These are phyloP conservation scores for Drosophila auraria DNA, from an alignment of 1,140 invertebrate genomes.

Conservation along the genomic window DNA sequence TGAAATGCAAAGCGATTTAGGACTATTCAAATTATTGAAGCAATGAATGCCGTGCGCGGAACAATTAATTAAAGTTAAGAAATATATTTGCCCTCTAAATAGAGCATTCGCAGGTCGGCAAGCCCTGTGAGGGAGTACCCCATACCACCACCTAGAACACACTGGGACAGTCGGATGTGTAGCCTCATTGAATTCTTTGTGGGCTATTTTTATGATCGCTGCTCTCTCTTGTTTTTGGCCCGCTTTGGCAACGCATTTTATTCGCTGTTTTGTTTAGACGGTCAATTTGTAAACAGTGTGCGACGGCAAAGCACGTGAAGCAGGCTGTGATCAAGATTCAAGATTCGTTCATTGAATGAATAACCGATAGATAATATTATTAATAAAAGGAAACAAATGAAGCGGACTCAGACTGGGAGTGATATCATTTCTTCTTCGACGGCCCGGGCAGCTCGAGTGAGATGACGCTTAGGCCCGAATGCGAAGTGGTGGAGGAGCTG, in stretches of 20 bases:
- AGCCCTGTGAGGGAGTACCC: not conserved
- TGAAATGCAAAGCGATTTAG: not conserved
- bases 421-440: constrained; percentile 45
- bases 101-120: constrained; percentile 8
- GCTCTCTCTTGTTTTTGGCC: constrained; percentile 22
- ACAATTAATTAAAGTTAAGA: not conserved
- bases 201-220: constrained; percentile 54
- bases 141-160: not conserved
- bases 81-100: not conserved
- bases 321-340: not conserved
- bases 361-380: not conserved
- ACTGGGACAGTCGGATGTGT: constrained; percentile 13
- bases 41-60: too few species aligned
- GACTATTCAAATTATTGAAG: too few species aligned
- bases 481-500: constrained; percentile 26
- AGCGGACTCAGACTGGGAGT: not conserved
- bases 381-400: not conserved
- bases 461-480: constrained; percentile 56
- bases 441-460: constrained; percentile 62
- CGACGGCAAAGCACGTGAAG: constrained; percentile 51
- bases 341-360: constrained; percentile 11
- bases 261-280: constrained; percentile 53
- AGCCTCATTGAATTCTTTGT: constrained; percentile 24
- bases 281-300: constrained; percentile 72
- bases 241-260: constrained; percentile 36